phyloP scores from a whole-genome alignment of 2,113 vertebrate species.

The Nibea albiflora region DNA sequence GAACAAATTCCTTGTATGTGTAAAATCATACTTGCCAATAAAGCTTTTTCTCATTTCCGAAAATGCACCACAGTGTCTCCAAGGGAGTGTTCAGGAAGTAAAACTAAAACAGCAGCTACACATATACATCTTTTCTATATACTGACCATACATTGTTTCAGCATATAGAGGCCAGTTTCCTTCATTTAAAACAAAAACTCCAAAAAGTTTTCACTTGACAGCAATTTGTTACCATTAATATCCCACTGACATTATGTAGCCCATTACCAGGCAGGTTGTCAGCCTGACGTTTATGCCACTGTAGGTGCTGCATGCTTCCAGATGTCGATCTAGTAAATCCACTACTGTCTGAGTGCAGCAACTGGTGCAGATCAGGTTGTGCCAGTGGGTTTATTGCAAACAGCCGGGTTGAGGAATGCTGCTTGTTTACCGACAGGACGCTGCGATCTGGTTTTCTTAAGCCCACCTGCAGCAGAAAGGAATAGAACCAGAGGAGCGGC shows the following conservation, averaged over 20 bases:
- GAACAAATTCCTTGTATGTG: too few relatives aligned
- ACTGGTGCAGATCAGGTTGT: conserved; percentile 55
- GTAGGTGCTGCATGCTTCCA: conserved; percentile 20
- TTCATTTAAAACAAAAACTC: not conserved
- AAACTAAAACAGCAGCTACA: not conserved
- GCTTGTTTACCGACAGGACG: conserved; percentile 51
- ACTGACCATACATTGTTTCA: not conserved
- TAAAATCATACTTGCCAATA: too few relatives aligned
- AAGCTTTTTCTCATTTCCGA: too few relatives aligned
- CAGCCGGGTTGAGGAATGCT: conserved; percentile 49
- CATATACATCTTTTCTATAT: too few relatives aligned
- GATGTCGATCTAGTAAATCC: conserved; percentile 39
- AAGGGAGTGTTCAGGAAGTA: not conserved
- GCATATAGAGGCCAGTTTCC: conserved; percentile 4
- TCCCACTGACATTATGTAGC: conserved; percentile 14
- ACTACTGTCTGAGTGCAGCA: conserved; percentile 45
- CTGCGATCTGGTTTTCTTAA: conserved; percentile 55
- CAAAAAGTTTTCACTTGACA: conserved; percentile 19
- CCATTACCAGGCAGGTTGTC: conserved; percentile 28
- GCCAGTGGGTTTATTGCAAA: conserved; percentile 56
- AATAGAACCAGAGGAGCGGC: not conserved
- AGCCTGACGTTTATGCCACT: conserved; percentile 22
- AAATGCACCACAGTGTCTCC: too few relatives aligned
- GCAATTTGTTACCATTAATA: conserved; percentile 41
- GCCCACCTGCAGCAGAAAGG: conserved; percentile 40